Evolutionary conservation across 2,113 vertebrate species (phyloP), one percentile per base, ranked within the genome.

Genomic region (Cyanoderma ruficeps): DNA sequence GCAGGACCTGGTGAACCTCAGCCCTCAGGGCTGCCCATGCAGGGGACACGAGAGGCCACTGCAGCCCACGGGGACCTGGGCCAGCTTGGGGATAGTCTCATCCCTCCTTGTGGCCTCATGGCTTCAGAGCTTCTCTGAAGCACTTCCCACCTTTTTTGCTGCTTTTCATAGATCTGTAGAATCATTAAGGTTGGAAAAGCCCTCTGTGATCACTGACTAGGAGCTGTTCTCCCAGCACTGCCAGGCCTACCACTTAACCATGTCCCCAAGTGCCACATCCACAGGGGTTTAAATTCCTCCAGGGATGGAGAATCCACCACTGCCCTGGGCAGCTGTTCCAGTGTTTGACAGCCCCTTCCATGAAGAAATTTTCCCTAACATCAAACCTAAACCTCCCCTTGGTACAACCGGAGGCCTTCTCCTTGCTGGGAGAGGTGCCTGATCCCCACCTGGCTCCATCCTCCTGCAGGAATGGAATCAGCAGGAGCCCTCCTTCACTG

Each of bases 341-440:
- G 3, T 28, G 46, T 39, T 75, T 60, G 39, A 31, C 69, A 75
- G 46, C 20, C 11, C 16, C 41, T 41, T 35, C n/a, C n/a, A 75
- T 13, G 53, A n/a, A 25, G n/a, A 41, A 47, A 22, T 28, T 60
- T 53, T 4, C 69, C 33, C 13, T 52, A 21, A 60, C 18, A 39
- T 39, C 60, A 33, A 39, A 21, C 9, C 13, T 31, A 25, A 41
- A 41, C 13, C 39, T 60, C 4, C 28, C 70, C 39, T 24, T 24
- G 69, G 28, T 59, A 15, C 15, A 19, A 15, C 15, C 30, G 0
- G 8, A 89, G 77, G 27, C 18, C 33, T 50, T 77, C 11, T 5
- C 0, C 24, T 30, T 31, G 7, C 0, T 42, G 39, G 55, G 46
- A 49, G 72, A 33, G 33, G 37, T 52, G 46, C 19, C 9, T 0